phyloP scores from a whole-genome alignment of 23 tunicate species.

The Halocynthia aurantium region DNA sequence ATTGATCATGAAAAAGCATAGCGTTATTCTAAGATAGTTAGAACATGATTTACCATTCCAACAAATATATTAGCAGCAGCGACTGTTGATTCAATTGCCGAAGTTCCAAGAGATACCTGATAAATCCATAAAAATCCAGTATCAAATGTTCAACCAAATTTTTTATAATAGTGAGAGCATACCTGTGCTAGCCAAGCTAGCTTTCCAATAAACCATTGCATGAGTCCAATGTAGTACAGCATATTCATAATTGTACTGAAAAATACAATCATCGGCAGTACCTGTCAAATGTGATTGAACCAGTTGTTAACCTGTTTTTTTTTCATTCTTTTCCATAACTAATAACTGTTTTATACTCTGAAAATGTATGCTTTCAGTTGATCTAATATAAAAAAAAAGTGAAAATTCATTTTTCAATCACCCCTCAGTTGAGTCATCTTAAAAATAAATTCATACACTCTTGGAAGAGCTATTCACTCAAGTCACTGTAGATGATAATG shows the following conservation, averaged over 20 bases:
- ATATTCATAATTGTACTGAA: slow-evolving; percentile 61
- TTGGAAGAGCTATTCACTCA: too few species aligned
- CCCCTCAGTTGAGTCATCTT: too few species aligned
- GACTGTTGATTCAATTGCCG: slow-evolving; percentile 75
- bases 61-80: slow-evolving; percentile 87
- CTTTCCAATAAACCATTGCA: slow-evolving; percentile 89
- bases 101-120: slow-evolving; percentile 60
- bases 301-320: too few species aligned
- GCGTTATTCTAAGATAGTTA: neutral
- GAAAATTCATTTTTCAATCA: too few species aligned
- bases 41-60: slow-evolving; percentile 52
- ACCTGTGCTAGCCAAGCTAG: slow-evolving; percentile 13
- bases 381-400: too few species aligned
- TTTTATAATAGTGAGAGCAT: neutral
- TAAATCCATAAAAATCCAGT: slow-evolving; percentile 11
- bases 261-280: slow-evolving; percentile 71
- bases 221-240: slow-evolving; percentile 72
- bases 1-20: neutral
- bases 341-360: too few species aligned
- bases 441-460: too few species aligned
- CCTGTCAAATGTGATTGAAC: slow-evolving; percentile 1
- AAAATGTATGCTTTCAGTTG: too few species aligned
- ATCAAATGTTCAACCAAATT: neutral
- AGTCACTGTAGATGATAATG: too few species aligned
- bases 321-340: too few species aligned